phyloP scores from a whole-genome alignment of 2,888 invertebrate genomes.

The Scelioninae gen. 1 region DNA sequence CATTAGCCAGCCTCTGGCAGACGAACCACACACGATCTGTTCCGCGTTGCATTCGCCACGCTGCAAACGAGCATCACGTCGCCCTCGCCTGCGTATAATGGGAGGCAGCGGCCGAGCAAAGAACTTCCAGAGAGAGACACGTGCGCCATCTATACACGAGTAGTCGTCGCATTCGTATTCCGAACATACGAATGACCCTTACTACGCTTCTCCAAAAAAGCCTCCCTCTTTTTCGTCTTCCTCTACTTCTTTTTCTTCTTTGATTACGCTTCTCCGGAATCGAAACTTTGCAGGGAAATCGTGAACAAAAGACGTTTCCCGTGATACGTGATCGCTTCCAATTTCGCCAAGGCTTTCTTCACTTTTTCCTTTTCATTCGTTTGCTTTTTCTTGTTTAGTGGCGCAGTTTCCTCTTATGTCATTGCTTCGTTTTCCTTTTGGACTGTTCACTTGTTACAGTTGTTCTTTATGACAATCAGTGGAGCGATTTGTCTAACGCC shows the following conservation, averaged over 20 bases:
- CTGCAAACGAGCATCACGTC: slow-evolving; percentile 69
- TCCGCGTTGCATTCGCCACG: slow-evolving; percentile 63
- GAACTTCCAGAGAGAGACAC: slow-evolving; percentile 64
- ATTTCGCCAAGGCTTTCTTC: slow-evolving; percentile 38
- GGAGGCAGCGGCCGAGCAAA: slow-evolving; percentile 49
- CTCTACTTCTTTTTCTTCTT: neutral
- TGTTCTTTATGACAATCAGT: slow-evolving; percentile 42
- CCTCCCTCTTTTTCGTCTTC: neutral
- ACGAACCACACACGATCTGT: slow-evolving; percentile 63
- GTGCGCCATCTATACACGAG: slow-evolving; percentile 62
- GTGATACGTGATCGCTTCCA: slow-evolving; percentile 56
- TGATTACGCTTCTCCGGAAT: neutral
- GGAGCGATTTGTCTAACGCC: slow-evolving; percentile 47
- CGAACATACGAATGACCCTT: slow-evolving; percentile 50
- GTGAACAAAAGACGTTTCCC: slow-evolving; percentile 54
- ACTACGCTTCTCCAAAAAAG: slow-evolving; percentile 34
- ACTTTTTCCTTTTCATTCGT: slow-evolving; percentile 15
- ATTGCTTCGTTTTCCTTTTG: neutral
- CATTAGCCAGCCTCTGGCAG: slow-evolving; percentile 38
- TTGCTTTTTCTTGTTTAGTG: too few relatives aligned
- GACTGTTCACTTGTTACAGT: slow-evolving; percentile 7
- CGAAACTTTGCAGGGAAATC: slow-evolving; percentile 40
- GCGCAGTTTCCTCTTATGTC: too few relatives aligned
- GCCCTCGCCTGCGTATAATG: slow-evolving; percentile 58
- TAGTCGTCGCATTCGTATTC: slow-evolving; percentile 48